These are phyloP conservation scores for Agelas oroides DNA, from an alignment of 37 sponge, comb jelly and placozoan genomes.

Conservation along the genomic window DNA sequence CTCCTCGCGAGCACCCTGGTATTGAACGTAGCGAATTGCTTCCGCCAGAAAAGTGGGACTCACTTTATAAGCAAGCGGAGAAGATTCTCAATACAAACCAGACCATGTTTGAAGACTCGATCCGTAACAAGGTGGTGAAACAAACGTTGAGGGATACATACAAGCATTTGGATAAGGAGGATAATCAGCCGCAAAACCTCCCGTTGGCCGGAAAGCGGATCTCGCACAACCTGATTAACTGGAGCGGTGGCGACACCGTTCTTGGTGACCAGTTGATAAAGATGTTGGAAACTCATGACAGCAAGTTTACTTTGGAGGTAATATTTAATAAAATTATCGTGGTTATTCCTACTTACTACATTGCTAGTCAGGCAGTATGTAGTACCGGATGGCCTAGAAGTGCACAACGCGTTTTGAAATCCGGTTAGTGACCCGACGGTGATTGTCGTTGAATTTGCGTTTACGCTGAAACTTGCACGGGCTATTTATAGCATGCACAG, in stretches of 20 bases:
- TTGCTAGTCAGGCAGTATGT: too few relatives aligned
- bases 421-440: too few relatives aligned
- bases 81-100: slow-evolving; percentile 19
- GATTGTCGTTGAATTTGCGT: too few relatives aligned
- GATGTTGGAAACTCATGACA: slow-evolving; percentile 1
- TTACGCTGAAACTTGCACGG: too few relatives aligned
- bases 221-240: slow-evolving; percentile 5
- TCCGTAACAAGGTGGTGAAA: slow-evolving; percentile 44
- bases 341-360: too few relatives aligned
- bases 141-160: slow-evolving; percentile 26
- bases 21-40: slow-evolving; percentile 31
- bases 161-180: neutral
- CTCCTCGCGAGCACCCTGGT: slow-evolving; percentile 37
- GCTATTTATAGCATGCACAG: too few relatives aligned
- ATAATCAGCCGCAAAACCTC: neutral
- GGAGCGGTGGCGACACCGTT: slow-evolving; percentile 50
- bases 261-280: slow-evolving; percentile 53
- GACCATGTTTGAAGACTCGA: slow-evolving; percentile 46
- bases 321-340: neutral
- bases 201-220: slow-evolving; percentile 41
- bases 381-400: too few relatives aligned
- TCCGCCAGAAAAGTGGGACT: slow-evolving; percentile 25
- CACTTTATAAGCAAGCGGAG: slow-evolving; percentile 46
- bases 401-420: too few relatives aligned
- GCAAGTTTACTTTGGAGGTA: slow-evolving; percentile 15